A percentile compares a stretch with the other conserved stretches of the same genome.
Conservation (phyloP, 2,888 invertebrate species). For the Melanargia galathea region DNA sequence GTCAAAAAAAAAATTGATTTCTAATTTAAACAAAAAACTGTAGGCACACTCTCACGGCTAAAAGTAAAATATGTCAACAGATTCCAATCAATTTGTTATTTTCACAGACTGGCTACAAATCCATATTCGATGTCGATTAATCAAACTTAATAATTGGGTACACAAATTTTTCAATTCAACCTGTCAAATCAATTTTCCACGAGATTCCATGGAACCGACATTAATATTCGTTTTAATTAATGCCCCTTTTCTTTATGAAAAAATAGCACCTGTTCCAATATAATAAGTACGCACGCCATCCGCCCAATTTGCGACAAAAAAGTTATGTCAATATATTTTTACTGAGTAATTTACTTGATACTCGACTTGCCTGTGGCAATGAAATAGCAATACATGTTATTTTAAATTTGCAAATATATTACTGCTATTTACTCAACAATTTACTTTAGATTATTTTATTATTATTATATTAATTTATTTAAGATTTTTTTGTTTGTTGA, state of each 20-base stretch:
- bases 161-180: constrained; percentile 12
- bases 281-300: too few relatives aligned
- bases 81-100: constrained; percentile 3
- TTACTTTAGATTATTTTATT: too few relatives aligned
- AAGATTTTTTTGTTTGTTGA: too few relatives aligned
- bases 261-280: background rate
- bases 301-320: too few relatives aligned
- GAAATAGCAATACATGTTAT: too few relatives aligned
- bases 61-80: constrained; percentile 8
- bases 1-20: too few relatives aligned
- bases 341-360: too few relatives aligned
- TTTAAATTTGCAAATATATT: too few relatives aligned
- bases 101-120: background rate
- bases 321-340: too few relatives aligned
- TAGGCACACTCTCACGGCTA: background rate
- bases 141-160: constrained; percentile 13
- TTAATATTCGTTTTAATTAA: constrained; percentile 1
- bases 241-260: background rate
- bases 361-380: too few relatives aligned
- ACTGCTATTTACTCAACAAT: too few relatives aligned
- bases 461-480: too few relatives aligned
- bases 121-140: constrained; percentile 6
- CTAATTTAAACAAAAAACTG: background rate
- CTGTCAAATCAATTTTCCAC: constrained; percentile 14
- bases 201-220: constrained; percentile 10